Base-by-base conservation (phyloP, 2,888 invertebrate species). In the Hoplodrina ambigua region DNA sequence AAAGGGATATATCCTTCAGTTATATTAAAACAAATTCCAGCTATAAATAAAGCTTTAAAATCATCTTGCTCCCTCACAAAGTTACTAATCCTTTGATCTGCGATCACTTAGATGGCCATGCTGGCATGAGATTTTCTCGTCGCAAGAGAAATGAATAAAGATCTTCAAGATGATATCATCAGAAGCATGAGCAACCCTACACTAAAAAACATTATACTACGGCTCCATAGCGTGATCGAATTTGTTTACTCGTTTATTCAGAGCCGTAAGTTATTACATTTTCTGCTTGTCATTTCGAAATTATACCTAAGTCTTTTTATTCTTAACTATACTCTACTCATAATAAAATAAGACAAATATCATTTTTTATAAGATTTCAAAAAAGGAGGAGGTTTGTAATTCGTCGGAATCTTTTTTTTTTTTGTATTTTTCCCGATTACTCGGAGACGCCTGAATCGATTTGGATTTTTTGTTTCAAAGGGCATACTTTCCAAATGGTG, bases 171-270 rank as follows among this genome's bases (percentile, higher is more conserved):
- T 66, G 65, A 53, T 54, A 54, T 72, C 58, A 41, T 44, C 30
- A 46, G 49, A 13, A n/a, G 60, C 30, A n/a, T 41, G 58, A 5
- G 66, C 33, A 66, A 44, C 13, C 13, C n/a, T 25, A 4, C 17
- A 50, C 54, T 55, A 50, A 72, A 67, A 50, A 7, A 50, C 11
- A 50, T 66, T 67, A 59, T 19, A 55, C n/a, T 44, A 25, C 13
- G 54, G 37, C 44, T 52, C 58, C 68, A 11, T 59, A 50, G 17
- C 54, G 17, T 52, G 15, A 75, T 52, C 72, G 37, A 25, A 67
- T 72, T 58, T 50, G 75, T 46, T 54, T 50, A 50, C 30, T 20
- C 49, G 10, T 58, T 25, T 41, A 41, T 66, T 33, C 25, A 59
- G 25, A 50, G 33, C 25, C 13, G 5, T 46, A 17, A 44, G 19